These are phyloP conservation scores for Clunio marinus DNA, from an alignment of 2,888 invertebrate genomes.

Conservation along the genomic window DNA sequence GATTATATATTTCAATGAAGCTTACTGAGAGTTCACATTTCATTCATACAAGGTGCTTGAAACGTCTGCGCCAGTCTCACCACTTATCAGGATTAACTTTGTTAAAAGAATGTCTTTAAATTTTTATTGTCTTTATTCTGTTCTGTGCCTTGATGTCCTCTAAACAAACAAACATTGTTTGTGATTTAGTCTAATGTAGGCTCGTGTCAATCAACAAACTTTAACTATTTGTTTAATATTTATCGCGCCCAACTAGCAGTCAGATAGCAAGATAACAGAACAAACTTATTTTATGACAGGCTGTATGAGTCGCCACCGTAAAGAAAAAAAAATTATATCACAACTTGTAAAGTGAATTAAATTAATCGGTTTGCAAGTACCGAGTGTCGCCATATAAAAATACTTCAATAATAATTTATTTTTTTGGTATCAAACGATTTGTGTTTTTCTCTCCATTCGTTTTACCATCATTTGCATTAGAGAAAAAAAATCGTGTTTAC, in stretches of 20 bases:
- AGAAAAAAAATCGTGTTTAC: not conserved
- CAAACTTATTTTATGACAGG: conserved; percentile 19
- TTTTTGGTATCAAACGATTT: not conserved
- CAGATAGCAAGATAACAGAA: conserved; percentile 20
- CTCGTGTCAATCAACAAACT: too few relatives aligned
- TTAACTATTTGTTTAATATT: too few relatives aligned
- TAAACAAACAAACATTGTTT: not conserved
- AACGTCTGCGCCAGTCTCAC: not conserved
- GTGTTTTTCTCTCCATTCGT: not conserved
- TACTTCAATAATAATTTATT: conserved; percentile 20
- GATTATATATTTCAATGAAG: not conserved
- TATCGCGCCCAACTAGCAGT: too few relatives aligned
- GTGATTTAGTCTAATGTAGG: too few relatives aligned
- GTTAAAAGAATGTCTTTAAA: too few relatives aligned
- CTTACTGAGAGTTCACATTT: not conserved
- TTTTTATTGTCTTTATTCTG: too few relatives aligned
- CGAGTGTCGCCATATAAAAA: conserved; percentile 28
- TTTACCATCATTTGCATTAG: conserved; percentile 18
- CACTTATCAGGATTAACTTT: too few relatives aligned
- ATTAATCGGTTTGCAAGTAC: not conserved
- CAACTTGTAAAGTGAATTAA: too few relatives aligned
- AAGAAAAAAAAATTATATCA: not conserved
- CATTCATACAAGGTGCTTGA: not conserved
- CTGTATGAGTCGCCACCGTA: too few relatives aligned
- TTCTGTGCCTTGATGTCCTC: too few relatives aligned